Percentiles rank a stretch among this genome's conserved stretches.
Evolutionary conservation across 92 coral and sea anemone species (phyloP).

Genomic region (Epizoanthus ramosus): DNA sequence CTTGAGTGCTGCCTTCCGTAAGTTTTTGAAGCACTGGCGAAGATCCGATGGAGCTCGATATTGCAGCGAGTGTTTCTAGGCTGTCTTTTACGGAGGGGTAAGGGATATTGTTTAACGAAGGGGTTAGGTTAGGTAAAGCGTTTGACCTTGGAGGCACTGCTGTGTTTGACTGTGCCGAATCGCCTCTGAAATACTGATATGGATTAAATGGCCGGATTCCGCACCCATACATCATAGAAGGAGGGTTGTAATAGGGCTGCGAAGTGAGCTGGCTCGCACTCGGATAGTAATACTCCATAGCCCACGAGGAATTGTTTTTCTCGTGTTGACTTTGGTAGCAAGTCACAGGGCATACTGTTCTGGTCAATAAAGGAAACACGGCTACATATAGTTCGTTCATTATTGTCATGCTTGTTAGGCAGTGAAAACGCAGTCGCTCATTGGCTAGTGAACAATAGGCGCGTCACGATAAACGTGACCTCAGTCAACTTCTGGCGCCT

Average conservation of each 20-base stretch:
- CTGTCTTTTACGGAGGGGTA: slow-evolving; percentile 43
- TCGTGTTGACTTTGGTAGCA: slow-evolving; percentile 26
- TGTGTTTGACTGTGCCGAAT: slow-evolving; percentile 34
- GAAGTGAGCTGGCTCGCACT: slow-evolving; percentile 35
- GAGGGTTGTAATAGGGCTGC: slow-evolving; percentile 51
- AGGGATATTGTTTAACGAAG: slow-evolving; percentile 38
- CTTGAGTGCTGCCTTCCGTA: slow-evolving; percentile 19
- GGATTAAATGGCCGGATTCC: slow-evolving; percentile 76
- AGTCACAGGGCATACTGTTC: slow-evolving; percentile 42
- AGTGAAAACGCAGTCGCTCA: slow-evolving; percentile 23
- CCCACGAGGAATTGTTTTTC: slow-evolving; percentile 6
- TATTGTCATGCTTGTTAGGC: slow-evolving; percentile 41
- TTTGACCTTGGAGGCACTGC: slow-evolving; percentile 45
- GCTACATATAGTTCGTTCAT: slow-evolving; percentile 40
- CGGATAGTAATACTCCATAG: slow-evolving; percentile 40
- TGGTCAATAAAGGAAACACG: slow-evolving; percentile 41
- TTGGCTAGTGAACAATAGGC: slow-evolving; percentile 71
- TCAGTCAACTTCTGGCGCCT: slow-evolving; percentile 77
- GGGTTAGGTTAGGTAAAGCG: slow-evolving; percentile 27
- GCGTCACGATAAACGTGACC: slow-evolving; percentile 74
- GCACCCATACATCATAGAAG: slow-evolving; percentile 67
- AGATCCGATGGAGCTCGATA: slow-evolving; percentile 36
- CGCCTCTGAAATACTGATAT: slow-evolving; percentile 53
- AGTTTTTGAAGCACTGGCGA: slow-evolving; percentile 39
- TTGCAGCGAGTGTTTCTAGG: slow-evolving; percentile 39